Conservation (phyloP, 2,888 invertebrate species). For the Lepidocyrtoides sp. region DNA sequence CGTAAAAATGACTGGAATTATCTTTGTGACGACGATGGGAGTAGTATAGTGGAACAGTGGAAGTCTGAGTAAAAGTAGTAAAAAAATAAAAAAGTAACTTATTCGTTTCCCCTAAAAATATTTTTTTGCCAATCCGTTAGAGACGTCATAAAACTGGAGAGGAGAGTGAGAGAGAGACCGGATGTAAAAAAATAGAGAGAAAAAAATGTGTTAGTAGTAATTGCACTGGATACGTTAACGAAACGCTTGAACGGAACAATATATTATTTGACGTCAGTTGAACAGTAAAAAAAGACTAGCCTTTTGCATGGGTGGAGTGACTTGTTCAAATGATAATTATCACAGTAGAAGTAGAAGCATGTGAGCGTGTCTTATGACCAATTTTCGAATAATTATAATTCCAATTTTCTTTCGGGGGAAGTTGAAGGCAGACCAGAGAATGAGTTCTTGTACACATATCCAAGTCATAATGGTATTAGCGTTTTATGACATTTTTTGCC, state of each 20-base stretch:
- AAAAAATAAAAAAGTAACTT: neutral
- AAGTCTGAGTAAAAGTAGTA: too few relatives aligned
- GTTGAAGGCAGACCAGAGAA: neutral
- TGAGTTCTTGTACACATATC: neutral
- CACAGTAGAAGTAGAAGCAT: neutral
- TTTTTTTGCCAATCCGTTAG: constrained; percentile 32
- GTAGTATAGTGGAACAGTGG: constrained; percentile 46
- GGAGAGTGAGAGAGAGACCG: constrained; percentile 5
- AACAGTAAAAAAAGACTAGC: too few relatives aligned
- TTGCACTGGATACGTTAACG: constrained; percentile 20
- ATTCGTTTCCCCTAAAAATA: neutral
- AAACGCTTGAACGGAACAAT: neutral
- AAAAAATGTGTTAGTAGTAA: constrained; percentile 34
- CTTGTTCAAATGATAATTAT: neutral
- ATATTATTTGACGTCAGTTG: neutral
- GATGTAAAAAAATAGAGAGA: constrained; percentile 4
- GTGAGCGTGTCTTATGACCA: constrained; percentile 44
- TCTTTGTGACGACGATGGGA: neutral
- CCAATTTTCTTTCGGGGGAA: neutral
- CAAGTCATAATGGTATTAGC: neutral
- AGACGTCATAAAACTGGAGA: neutral
- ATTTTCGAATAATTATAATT: constrained; percentile 62
- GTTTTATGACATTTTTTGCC: neutral
- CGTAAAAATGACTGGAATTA: constrained; percentile 54
- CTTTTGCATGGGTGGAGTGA: neutral